Percentiles rank a stretch among this genome's conserved stretches.
Evolutionary conservation across 1,140 invertebrate genomes (phyloP).

Genomic region (Drosophila sp.): DNA sequence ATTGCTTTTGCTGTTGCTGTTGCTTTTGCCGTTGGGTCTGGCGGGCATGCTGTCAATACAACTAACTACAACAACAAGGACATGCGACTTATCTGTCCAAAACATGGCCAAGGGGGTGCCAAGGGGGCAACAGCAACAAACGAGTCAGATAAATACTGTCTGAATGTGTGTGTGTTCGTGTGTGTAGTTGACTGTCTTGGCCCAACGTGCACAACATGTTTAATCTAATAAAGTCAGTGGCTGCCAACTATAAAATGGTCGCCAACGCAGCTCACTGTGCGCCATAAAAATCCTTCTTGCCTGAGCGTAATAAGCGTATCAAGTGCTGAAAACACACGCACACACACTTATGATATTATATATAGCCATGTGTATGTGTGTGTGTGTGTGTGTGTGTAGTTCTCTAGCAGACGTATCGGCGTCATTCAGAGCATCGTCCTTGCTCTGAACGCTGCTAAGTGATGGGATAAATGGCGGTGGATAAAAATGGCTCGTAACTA

Average conservation of each 20-base stretch:
- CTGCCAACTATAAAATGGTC: slow-evolving; percentile 65
- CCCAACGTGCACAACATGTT: slow-evolving; percentile 73
- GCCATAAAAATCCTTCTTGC: slow-evolving; percentile 70
- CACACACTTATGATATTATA: slow-evolving; percentile 17
- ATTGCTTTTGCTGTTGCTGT: background rate
- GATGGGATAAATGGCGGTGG: slow-evolving; percentile 79
- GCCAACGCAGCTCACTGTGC: slow-evolving; percentile 47
- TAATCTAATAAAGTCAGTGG: slow-evolving; percentile 80
- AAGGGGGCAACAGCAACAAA: slow-evolving; percentile 45
- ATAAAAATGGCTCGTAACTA: slow-evolving; percentile 81
- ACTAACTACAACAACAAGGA: slow-evolving; percentile 43
- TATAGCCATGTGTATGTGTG: slow-evolving; percentile 20
- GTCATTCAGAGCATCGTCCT: slow-evolving; percentile 50
- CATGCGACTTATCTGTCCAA: slow-evolving; percentile 68
- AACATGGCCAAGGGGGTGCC: slow-evolving; percentile 64
- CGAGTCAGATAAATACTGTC: slow-evolving; percentile 38
- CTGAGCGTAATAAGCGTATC: slow-evolving; percentile 80
- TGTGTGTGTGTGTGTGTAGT: slow-evolving; percentile 18
- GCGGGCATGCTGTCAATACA: slow-evolving; percentile 62
- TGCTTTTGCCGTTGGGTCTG: slow-evolving; percentile 14
- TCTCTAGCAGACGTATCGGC: slow-evolving; percentile 47
- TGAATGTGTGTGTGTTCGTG: slow-evolving; percentile 16
- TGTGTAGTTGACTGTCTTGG: slow-evolving; percentile 33
- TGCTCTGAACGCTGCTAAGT: slow-evolving; percentile 66
- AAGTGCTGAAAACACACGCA: slow-evolving; percentile 61